Evolutionary conservation across 2,113 vertebrate species (phyloP).

Genomic region (Calypte anna): DNA sequence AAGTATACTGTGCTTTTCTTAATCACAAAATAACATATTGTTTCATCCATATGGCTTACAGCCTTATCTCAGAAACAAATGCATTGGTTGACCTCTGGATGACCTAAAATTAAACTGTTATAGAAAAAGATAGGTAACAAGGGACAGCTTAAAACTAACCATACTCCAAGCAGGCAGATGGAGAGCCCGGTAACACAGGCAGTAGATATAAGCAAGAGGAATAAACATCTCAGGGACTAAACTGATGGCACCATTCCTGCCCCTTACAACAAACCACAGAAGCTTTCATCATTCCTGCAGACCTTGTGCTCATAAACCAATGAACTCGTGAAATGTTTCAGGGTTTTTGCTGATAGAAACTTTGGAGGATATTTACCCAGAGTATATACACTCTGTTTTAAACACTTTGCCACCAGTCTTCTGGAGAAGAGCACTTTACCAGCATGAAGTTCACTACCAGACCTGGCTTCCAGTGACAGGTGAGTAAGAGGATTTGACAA

Average conservation of each 20-base stretch:
- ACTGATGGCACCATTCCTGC: background rate
- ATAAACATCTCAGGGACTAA: background rate
- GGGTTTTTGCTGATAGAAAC: background rate
- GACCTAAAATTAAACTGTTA: slow-evolving; percentile 15
- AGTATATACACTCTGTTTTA: background rate
- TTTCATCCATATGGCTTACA: background rate
- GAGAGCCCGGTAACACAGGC: background rate
- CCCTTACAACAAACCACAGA: background rate
- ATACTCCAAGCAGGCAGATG: background rate
- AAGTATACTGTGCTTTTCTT: background rate
- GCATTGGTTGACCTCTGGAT: slow-evolving; percentile 1
- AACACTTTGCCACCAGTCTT: rapidly evolving
- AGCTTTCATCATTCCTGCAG: background rate
- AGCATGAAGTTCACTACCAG: background rate
- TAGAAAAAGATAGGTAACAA: background rate
- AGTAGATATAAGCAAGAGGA: background rate
- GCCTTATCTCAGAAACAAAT: slow-evolving; percentile 7
- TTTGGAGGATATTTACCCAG: background rate
- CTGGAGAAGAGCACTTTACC: background rate
- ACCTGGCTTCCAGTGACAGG: background rate
- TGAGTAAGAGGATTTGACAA: background rate
- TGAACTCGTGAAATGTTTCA: background rate
- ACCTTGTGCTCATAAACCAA: rapidly evolving
- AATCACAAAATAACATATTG: background rate
- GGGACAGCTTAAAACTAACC: slow-evolving; percentile 1